Evolutionary conservation across 1,140 invertebrate genomes (phyloP).

Genomic region (Hermatobates lingyangjiaoensis): DNA sequence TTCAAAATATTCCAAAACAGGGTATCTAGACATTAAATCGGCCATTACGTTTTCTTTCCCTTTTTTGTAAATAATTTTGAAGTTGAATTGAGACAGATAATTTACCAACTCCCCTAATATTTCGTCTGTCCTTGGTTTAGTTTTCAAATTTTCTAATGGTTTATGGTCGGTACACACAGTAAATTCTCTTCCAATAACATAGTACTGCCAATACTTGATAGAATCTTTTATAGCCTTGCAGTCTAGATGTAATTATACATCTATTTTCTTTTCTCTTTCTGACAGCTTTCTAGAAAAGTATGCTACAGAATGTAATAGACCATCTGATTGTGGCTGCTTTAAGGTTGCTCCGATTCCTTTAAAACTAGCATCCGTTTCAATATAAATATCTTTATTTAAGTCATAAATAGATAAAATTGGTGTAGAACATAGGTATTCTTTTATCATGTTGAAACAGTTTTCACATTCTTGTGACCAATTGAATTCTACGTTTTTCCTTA

Average conservation of each 20-base stretch:
- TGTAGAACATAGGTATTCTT: conserved; percentile 21
- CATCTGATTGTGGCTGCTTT: not conserved
- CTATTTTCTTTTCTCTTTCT: conserved; percentile 10
- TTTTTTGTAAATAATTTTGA: conserved; percentile 9
- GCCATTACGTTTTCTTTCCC: conserved; percentile 9
- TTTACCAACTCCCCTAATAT: conserved; percentile 8
- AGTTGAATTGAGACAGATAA: conserved; percentile 13
- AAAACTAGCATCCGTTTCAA: conserved; percentile 22
- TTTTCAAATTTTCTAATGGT: conserved; percentile 13
- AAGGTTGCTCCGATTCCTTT: conserved; percentile 4
- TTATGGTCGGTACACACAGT: conserved; percentile 12
- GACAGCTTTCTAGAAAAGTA: conserved; percentile 7
- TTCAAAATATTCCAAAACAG: conserved; percentile 5
- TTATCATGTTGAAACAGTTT: conserved; percentile 21
- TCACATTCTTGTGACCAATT: conserved; percentile 20
- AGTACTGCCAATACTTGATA: conserved; percentile 15
- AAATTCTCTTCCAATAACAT: conserved; percentile 12
- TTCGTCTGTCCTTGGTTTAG: conserved; percentile 12
- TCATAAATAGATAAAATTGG: conserved; percentile 21
- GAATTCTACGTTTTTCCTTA: conserved; percentile 21
- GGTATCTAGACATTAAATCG: not conserved
- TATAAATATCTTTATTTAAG: conserved; percentile 6
- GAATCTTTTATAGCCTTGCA: conserved; percentile 15
- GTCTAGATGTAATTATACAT: conserved; percentile 19
- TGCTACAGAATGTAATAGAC: conserved; percentile 9